These are phyloP conservation scores for Galerucella calmariensis DNA, from an alignment of 2,888 invertebrate genomes.

Conservation along the genomic window DNA sequence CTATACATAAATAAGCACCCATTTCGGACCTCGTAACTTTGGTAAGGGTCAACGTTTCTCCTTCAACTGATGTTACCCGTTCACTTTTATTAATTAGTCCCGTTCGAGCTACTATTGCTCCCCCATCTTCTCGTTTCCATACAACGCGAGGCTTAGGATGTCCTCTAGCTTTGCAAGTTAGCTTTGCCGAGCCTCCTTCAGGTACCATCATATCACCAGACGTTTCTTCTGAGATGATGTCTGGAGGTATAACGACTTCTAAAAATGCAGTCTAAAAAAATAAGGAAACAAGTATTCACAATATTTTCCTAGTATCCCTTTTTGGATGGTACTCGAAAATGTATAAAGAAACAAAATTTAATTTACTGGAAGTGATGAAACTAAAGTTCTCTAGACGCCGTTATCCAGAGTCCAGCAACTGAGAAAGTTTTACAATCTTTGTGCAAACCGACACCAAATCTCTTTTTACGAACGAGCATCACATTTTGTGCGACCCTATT, in stretches of 20 bases:
- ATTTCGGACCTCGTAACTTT: slow-evolving; percentile 91
- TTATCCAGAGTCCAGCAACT: slow-evolving; percentile 32
- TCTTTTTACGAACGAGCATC: slow-evolving; percentile 39
- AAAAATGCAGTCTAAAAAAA: slow-evolving; percentile 70
- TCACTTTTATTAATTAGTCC: slow-evolving; percentile 79
- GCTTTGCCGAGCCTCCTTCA: slow-evolving; percentile 89
- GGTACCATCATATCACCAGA: slow-evolving; percentile 95
- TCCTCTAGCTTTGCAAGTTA: slow-evolving; percentile 87
- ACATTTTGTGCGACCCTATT: slow-evolving; percentile 36
- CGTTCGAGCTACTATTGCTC: slow-evolving; percentile 81
- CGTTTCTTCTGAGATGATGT: slow-evolving; percentile 89
- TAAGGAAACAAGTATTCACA: not conserved
- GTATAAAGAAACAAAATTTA: slow-evolving; percentile 19
- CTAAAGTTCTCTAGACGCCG: slow-evolving; percentile 28
- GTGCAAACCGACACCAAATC: slow-evolving; percentile 42
- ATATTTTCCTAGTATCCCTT: not conserved
- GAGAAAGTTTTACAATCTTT: slow-evolving; percentile 41
- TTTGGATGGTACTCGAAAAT: not conserved
- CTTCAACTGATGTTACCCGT: slow-evolving; percentile 80
- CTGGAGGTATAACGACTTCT: slow-evolving; percentile 92
- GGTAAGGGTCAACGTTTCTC: slow-evolving; percentile 82
- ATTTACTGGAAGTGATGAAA: slow-evolving; percentile 19
- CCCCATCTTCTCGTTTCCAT: slow-evolving; percentile 89
- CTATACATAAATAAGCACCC: slow-evolving; percentile 90
- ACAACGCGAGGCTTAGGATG: slow-evolving; percentile 86